These are phyloP conservation scores for Otolemur garnettii DNA, from an alignment of 2,113 vertebrate genomes.

Conservation along the genomic window DNA sequence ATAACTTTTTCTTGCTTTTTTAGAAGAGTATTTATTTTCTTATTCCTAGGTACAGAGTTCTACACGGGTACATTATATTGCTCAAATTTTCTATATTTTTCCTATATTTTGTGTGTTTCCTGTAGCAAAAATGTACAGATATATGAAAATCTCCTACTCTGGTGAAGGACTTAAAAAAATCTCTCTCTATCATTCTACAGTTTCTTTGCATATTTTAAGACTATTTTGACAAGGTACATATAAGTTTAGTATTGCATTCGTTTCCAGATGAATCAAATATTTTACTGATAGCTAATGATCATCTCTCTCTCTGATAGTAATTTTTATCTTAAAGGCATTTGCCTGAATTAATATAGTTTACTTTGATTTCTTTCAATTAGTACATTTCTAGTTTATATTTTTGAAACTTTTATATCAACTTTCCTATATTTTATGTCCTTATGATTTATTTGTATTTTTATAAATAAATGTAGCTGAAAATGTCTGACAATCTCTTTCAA, in stretches of 20 bases:
- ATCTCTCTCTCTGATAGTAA: background rate
- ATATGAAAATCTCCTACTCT: background rate
- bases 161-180: background rate
- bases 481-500: background rate
- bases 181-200: background rate
- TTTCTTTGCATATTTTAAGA: background rate
- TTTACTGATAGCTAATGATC: background rate
- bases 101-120: background rate
- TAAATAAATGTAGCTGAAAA: background rate
- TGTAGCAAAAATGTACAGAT: background rate
- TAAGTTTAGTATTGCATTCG: slow-evolving; percentile 7
- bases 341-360: background rate
- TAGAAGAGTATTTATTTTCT: slow-evolving; percentile 20
- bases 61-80: background rate
- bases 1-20: slow-evolving; percentile 4
- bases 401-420: background rate
- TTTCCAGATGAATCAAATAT: background rate
- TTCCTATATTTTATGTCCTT: background rate
- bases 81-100: background rate
- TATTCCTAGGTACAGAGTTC: background rate
- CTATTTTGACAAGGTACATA: background rate
- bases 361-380: background rate
- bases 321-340: slow-evolving; percentile 3
- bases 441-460: background rate
- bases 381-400: background rate